Base-by-base conservation (phyloP, 2,888 invertebrate species). In the Rotaria sp. region DNA sequence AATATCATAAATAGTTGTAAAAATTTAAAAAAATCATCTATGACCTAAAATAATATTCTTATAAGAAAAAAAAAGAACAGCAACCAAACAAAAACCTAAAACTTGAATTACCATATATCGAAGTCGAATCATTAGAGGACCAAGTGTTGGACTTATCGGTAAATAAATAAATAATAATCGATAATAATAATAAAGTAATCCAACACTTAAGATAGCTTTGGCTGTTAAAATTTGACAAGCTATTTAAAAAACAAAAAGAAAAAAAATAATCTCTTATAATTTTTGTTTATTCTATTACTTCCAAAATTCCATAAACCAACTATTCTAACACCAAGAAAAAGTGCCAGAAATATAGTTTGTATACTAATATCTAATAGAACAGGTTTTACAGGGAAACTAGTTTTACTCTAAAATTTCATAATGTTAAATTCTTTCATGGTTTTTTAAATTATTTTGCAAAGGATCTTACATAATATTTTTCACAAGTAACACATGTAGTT, bases 111-210 rank as follows among this genome's bases (percentile, higher is more conserved):
- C 86, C 86, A 86, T 86, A 13, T 75, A 74, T 85, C 90, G 91
- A 45, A 92, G 90, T 84, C 92, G 89, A 86, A 92, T 91, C 48
- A 92, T 88, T 89, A 92, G 90, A 1, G 92, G 92, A 55, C 92
- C 92, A 21, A 91, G 89, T 8, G 91, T 91, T 5, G 90, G 90
- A 85, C 90, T 90, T 86, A 92, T 91, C 0, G 92, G 92, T 48
- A 92, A 89, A 88, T 92, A 92, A 59, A 91, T 90, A 86, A 90
- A 90, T 57, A 92, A 89, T 24, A 92, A 90, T 21, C 92, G 89
- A 88, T 92, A 92, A 89, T 91, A 92, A 89, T 92, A 92, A 88
- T 92, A 92, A n/a, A 92, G 89, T n/a, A 92, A 88, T n/a, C 90
- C 91, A n/a, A 90, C 84, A 86, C 91, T 90, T 87, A 91, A 88